Conservation (phyloP, 2,888 invertebrate genomes). For the Epicampocera succincta region DNA sequence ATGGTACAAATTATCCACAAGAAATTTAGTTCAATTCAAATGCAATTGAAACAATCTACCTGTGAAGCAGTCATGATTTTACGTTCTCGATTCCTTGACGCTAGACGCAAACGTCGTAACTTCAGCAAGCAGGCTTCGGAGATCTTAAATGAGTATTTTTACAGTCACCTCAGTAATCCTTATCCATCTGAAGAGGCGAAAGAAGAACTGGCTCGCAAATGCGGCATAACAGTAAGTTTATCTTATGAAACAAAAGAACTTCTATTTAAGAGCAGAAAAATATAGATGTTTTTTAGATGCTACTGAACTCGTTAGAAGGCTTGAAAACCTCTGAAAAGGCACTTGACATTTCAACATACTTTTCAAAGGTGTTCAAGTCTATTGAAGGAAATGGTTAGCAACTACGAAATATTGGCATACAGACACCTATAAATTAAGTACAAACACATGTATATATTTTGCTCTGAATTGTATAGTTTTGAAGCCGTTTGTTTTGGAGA, state of each 20-base stretch:
- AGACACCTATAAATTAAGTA: no score
- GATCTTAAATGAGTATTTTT: slow-evolving; percentile 99
- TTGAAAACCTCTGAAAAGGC: no score
- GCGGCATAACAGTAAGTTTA: slow-evolving; percentile 94
- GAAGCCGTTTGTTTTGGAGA: no score
- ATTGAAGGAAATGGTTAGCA: no score
- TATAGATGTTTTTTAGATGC: no score
- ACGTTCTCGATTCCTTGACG: slow-evolving; percentile 87
- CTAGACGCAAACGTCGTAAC: slow-evolving; percentile 95
- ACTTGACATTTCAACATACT: no score
- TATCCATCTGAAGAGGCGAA: slow-evolving; percentile 99
- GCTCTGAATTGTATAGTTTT: no score
- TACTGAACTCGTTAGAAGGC: no score
- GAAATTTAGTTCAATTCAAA: slow-evolving; percentile 98
- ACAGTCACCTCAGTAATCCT: slow-evolving; percentile 99
- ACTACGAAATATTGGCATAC: no score
- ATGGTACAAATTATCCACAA: slow-evolving; percentile 99
- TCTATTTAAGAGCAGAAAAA: slow-evolving; percentile 7
- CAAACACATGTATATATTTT: no score
- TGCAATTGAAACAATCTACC: slow-evolving; percentile 99
- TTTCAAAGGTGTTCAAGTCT: no score
- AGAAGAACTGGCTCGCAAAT: slow-evolving; percentile 99
- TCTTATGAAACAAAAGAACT: background rate
- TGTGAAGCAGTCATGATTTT: slow-evolving; percentile 99
- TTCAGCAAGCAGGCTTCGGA: slow-evolving; percentile 99